Evolutionary conservation across 2,797 vertebrate genomes (phyloP).

Genomic region (Squalus acanthias): DNA sequence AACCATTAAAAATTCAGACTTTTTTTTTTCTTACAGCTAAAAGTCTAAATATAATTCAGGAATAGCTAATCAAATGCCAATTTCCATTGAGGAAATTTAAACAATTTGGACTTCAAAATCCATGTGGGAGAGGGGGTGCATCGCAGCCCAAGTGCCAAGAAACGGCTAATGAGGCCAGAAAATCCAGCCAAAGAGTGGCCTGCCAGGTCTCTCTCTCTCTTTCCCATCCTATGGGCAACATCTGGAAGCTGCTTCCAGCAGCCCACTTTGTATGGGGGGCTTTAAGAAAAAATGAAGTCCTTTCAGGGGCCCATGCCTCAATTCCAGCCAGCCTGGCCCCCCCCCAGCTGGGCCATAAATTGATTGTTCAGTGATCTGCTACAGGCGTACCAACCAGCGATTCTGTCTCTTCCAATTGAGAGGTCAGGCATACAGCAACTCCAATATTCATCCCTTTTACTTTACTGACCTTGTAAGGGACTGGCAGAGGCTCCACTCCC

Average conservation of each 20-base stretch:
- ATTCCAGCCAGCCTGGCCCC: background rate
- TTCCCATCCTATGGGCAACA: background rate
- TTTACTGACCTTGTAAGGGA: background rate
- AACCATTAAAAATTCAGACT: background rate
- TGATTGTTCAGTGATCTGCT: background rate
- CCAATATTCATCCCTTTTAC: background rate
- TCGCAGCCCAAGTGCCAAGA: too few relatives aligned
- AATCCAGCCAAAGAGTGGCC: background rate
- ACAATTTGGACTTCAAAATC: background rate
- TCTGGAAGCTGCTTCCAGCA: background rate
- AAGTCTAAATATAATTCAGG: background rate
- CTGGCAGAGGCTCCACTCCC: background rate
- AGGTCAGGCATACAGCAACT: background rate
- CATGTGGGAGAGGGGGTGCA: too few relatives aligned
- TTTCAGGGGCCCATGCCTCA: background rate
- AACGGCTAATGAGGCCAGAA: background rate
- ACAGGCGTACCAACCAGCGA: background rate
- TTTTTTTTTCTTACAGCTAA: background rate
- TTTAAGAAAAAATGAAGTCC: background rate
- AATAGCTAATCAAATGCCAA: background rate
- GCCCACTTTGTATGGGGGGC: background rate
- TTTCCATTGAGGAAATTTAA: background rate
- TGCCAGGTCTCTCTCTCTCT: background rate
- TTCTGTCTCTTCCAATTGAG: background rate
- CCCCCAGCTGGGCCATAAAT: background rate